Base-by-base conservation (phyloP, 2,113 vertebrate genomes). In the Dicrurus megarhynchus region DNA sequence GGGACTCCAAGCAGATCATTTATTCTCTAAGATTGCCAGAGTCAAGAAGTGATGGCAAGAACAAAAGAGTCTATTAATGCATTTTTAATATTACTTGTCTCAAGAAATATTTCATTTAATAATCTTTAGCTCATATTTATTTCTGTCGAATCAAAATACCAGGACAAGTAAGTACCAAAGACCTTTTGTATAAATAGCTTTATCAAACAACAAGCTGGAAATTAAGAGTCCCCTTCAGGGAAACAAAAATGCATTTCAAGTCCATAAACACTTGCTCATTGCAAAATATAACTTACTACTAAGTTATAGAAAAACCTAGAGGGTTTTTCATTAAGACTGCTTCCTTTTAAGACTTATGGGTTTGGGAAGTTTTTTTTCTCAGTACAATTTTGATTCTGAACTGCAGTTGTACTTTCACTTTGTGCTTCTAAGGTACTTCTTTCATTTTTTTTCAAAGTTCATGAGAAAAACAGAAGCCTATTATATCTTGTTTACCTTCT, bases 301-400 rank as follows among this genome's bases (percentile, higher is more conserved):
- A 57, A n/a, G n/a, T n/a, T n/a, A n/a, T n/a, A n/a, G n/a, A n/a
- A n/a, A n/a, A n/a, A 76, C 5, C 11, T 47, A 7, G 12, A 52
- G 10, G 20, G 1, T 57, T 57, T 77, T 35, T 37, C 11, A n/a
- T 56, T 50, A 49, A 63, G 42, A 47, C 18, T 42, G 57, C 7
- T 30, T 86, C 22, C 19, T 41, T 76, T 70, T 16, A 23, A 57
- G 23, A 75, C 9, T 50, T 49, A 39, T 3, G 18, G 44, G 32
- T 46, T 57, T 15, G 7, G 13, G 4, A n/a, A n/a, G 4, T 6
- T 0, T 0, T 11, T 23, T 64, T 23, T 50, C 9, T 88, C 0
- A 2, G 13, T 42, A 50, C 2, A 76, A 37, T 55, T 71, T 50
- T 3, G 1, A 19, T 64, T 57, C 71, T 68, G 22, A 74, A 52